Percentiles rank a stretch among this genome's conserved stretches.
Conservation (phyloP, 23 tunicate species). For the Trididemnum nubilum region DNA sequence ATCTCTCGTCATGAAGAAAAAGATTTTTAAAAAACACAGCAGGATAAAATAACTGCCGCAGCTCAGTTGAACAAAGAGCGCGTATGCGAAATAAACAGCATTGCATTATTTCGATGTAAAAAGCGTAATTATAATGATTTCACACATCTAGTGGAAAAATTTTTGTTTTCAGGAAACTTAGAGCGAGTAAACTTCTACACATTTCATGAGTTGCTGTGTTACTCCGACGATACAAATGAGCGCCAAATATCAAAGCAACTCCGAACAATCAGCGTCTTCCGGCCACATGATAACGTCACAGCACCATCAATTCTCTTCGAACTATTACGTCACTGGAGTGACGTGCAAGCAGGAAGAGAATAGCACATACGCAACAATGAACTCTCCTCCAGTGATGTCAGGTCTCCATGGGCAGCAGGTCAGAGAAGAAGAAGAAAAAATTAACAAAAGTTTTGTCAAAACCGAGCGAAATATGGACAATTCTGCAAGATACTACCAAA, state of each 20-base stretch:
- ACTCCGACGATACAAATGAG: too few species aligned
- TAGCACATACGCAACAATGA: slow-evolving; percentile 3
- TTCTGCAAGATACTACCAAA: background rate
- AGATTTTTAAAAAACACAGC: too few species aligned
- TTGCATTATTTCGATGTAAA: too few species aligned
- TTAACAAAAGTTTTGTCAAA: background rate
- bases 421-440: background rate
- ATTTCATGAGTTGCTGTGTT: too few species aligned
- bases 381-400: background rate
- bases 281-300: background rate
- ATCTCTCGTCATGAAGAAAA: too few species aligned
- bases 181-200: too few species aligned
- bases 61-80: too few species aligned
- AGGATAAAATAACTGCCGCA: too few species aligned
- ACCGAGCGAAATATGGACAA: background rate
- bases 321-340: background rate
- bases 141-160: too few species aligned
- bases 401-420: slow-evolving; percentile 19
- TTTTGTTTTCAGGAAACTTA: too few species aligned
- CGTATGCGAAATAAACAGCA: too few species aligned
- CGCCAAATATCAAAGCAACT: background rate
- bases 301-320: background rate
- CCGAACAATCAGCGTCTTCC: slow-evolving; percentile 1
- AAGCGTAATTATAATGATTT: too few species aligned
- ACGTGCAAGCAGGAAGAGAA: slow-evolving; percentile 16